A percentile compares a stretch with the other conserved stretches of the same genome.
Evolutionary conservation across 2,797 vertebrate species (phyloP).

Genomic region (Chrosomus eos): DNA sequence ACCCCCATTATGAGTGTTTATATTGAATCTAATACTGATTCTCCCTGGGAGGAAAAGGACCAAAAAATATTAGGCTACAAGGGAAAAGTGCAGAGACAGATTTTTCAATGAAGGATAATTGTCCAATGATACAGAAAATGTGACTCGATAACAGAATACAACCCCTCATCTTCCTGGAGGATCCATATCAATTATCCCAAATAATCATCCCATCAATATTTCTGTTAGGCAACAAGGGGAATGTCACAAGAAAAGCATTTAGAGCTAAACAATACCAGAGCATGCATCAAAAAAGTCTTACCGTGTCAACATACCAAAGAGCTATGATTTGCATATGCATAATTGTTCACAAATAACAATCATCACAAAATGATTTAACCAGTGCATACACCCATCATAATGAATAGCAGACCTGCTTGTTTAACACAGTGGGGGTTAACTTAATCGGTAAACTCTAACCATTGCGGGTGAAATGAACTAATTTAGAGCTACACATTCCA

Average conservation of each 20-base stretch:
- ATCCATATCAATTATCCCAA: slow-evolving; percentile 45
- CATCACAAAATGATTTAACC: background rate
- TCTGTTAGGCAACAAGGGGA: slow-evolving; percentile 21
- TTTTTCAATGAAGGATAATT: slow-evolving; percentile 56
- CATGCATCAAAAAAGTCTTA: background rate
- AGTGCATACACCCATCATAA: background rate
- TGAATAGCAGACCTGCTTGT: background rate
- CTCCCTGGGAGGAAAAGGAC: slow-evolving; percentile 40
- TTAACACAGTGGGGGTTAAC: slow-evolving; percentile 19
- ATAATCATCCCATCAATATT: slow-evolving; percentile 60
- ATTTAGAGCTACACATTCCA: slow-evolving; percentile 6
- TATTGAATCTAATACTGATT: slow-evolving; percentile 58
- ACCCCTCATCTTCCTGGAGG: slow-evolving; percentile 30
- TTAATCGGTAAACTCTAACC: slow-evolving; percentile 23
- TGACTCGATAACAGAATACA: slow-evolving; percentile 39
- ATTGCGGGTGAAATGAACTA: background rate
- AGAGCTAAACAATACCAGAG: slow-evolving; percentile 6
- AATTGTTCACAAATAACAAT: slow-evolving; percentile 31
- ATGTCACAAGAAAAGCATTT: slow-evolving; percentile 18
- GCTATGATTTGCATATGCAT: background rate
- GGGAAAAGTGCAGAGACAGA: slow-evolving; percentile 35
- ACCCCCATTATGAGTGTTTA: slow-evolving; percentile 55
- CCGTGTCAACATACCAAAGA: background rate
- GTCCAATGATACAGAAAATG: slow-evolving; percentile 52
- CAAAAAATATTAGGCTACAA: slow-evolving; percentile 43